Evolutionary conservation across 2,888 invertebrate genomes (phyloP), one percentile per base, ranked within the genome.

Genomic region (Allygus modestus): DNA sequence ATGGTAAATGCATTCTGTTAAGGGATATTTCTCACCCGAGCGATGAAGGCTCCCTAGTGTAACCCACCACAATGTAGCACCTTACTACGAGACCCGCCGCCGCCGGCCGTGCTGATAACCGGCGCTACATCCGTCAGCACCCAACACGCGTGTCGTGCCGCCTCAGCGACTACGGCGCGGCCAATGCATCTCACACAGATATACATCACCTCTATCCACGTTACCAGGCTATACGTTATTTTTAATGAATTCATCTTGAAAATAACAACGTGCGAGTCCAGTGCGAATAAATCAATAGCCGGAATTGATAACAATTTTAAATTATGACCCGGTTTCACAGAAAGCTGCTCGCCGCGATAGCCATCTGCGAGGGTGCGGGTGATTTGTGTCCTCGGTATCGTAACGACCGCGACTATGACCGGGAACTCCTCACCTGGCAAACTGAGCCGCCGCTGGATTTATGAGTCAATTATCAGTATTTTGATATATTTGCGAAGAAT

Each of bases 181-280:
- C 41, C 17, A 51, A 7, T 20, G 1, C 58, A 58, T 5, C 58
- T 20, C 23, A 26, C 51, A 15, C 33, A 7, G 69, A 69, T 11
- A 73, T 73, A 43, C 43, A 73, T 73, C 73, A 41, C 73, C n/a
- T 1, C 65, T 31, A 7, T 61, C 61, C n/a, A 15, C 26, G 20
- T 12, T 17, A 20, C 41, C 73, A 9, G 43, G 73, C 73, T 73
- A 73, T 73, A 73, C 73, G 73, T 73, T 73, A 73, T 73, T 73
- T 73, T 73, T 73, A 73, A 73, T 73, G 73, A 73, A 73, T 73
- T 73, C 73, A 43, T 73, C 73, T 73, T 41, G 73, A 73, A 73
- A 73, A 73, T 73, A 73, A 73, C 73, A 73, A 73, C 73, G 73
- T 23, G 43, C 73, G 20, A 43, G 43, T 41, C 73, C 69, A n/a